Evolutionary conservation across 2,113 vertebrate genomes (phyloP), one percentile per base, ranked within the genome.

Genomic region (Paralichthys olivaceus): DNA sequence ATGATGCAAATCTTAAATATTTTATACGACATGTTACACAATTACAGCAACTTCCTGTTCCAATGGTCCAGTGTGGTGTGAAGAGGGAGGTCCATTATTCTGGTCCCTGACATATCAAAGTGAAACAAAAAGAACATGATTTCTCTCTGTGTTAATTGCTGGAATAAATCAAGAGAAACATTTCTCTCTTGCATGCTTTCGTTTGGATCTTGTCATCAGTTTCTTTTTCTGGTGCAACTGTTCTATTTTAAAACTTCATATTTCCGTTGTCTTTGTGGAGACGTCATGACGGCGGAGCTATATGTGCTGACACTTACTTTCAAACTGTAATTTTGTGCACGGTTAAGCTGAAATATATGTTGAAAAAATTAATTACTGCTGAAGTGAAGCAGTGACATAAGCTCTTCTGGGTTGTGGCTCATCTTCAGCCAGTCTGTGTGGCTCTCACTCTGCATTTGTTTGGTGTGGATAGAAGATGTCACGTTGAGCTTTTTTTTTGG

Each of bases 361-460:
- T 23, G 7, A 54, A 45, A 32, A 75, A 75, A 63, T 75, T 26
- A 75, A 68, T 72, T 62, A n/a, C 57, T 6, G 60, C 26, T 77
- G 67, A 61, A 34, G 14, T 47, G 22, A 75, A 60, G 43, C 23
- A 40, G 32, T 26, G 51, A 45, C 79, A 80, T 69, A 79, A 68
- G 79, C 32, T 57, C 55, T 61, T 14, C 15, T 78, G 54, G 62
- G 59, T 40, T 29, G 32, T 43, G 62, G 80, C 59, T 86, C 60
- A 64, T 80, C 75, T 74, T 28, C 65, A 63, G 32, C 32, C 57
- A 5, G 75, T 67, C 57, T 79, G 29, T 47, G 29, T 70, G 58
- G 59, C 55, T 88, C 68, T 75, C 62, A 57, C 76, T 80, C 54
- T 72, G 79, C 85, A 71, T 80, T 84, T 89, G 69, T 77, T 84